These are phyloP conservation scores for Rhabdophis nuchalis DNA, from an alignment of 2,797 vertebrate genomes.

Conservation along the genomic window DNA sequence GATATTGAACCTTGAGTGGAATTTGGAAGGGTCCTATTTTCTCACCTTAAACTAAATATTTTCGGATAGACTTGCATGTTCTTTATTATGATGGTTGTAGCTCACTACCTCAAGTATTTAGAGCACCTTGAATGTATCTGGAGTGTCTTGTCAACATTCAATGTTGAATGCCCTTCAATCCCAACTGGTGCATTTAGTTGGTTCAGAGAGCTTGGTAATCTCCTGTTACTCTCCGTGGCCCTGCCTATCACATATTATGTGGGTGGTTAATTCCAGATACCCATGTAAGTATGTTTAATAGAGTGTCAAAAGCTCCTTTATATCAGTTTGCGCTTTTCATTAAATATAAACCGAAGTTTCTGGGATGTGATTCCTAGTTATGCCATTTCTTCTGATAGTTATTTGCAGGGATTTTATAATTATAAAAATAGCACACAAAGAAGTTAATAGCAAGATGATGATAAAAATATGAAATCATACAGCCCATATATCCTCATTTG, in stretches of 20 bases:
- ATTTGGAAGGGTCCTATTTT: neutral
- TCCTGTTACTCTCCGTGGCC: neutral
- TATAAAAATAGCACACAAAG: neutral
- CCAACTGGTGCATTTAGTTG: neutral
- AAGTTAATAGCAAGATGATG: neutral
- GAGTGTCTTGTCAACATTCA: neutral
- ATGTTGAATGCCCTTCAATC: neutral
- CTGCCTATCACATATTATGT: neutral
- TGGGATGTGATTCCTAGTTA: neutral
- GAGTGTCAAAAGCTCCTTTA: neutral
- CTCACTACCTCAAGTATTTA: neutral
- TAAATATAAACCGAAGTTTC: neutral
- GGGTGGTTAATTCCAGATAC: neutral
- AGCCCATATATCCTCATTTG: neutral
- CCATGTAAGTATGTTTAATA: neutral
- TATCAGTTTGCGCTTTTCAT: neutral
- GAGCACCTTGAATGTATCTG: neutral
- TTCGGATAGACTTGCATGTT: neutral
- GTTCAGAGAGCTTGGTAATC: neutral
- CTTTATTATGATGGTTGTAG: neutral
- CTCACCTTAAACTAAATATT: neutral
- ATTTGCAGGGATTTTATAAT: neutral
- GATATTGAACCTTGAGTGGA: neutral
- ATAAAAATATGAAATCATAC: neutral
- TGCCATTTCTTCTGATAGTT: neutral